phyloP scores from a whole-genome alignment of 1,140 invertebrate species.

The Drosophila tristis region DNA sequence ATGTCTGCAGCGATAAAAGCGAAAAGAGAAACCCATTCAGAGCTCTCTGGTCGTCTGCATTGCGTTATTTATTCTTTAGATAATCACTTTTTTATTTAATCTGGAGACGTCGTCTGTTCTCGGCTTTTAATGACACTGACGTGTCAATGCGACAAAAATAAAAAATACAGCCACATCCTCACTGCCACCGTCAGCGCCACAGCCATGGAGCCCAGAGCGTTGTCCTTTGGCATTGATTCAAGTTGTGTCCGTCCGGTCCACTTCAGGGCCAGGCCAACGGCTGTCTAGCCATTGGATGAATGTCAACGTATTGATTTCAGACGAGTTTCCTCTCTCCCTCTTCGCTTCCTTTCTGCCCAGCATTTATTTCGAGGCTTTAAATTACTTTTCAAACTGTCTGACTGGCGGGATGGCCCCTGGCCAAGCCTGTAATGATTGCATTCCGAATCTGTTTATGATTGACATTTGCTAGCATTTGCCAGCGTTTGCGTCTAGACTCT shows the following conservation, averaged over 20 bases:
- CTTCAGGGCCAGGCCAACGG: constrained; percentile 56
- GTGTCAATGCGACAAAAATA: constrained; percentile 73
- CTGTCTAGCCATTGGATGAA: constrained; percentile 72
- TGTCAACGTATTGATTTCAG: constrained; percentile 72
- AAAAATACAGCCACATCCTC: constrained; percentile 20
- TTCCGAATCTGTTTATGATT: constrained; percentile 63
- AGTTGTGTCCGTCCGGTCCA: constrained; percentile 51
- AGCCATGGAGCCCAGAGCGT: constrained; percentile 1
- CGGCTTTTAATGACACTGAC: constrained; percentile 72
- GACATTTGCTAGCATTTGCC: constrained; percentile 35
- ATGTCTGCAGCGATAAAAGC: constrained; percentile 14
- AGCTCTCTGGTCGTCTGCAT: constrained; percentile 43
- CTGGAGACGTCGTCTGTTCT: constrained; percentile 41
- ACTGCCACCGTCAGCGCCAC: neutral
- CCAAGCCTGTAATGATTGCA: constrained; percentile 25
- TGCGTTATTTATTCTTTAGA: constrained; percentile 65
- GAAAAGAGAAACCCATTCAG: constrained; percentile 35
- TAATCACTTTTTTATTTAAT: constrained; percentile 82
- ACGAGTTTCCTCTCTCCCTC: constrained; percentile 27
- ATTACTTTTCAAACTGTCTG: constrained; percentile 68
- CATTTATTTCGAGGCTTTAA: constrained; percentile 51
- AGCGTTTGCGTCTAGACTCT: constrained; percentile 12
- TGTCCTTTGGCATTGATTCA: constrained; percentile 74
- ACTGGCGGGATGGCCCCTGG: constrained; percentile 3
- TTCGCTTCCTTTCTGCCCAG: constrained; percentile 19